Conservation (phyloP, 1,140 invertebrate species). For the Apis mellifera region DNA sequence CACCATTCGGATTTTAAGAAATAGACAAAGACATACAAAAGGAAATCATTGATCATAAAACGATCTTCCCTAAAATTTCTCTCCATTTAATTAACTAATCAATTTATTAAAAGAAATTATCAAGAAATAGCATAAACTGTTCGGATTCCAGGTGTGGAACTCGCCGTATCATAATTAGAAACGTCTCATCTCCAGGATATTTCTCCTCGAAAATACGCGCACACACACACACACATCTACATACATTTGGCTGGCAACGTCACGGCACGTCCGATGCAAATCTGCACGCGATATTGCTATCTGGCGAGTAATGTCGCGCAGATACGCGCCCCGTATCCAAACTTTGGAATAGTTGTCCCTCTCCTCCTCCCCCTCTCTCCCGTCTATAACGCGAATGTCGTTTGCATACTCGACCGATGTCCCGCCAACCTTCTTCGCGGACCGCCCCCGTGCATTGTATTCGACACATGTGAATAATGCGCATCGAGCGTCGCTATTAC, state of each 20-base stretch:
- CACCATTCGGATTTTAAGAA: too few relatives aligned
- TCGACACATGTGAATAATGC: constrained; percentile 11
- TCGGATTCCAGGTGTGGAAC: too few relatives aligned
- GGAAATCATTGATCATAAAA: too few relatives aligned
- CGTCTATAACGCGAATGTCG: constrained; percentile 27
- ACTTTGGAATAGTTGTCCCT: constrained; percentile 33
- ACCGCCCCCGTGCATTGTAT: neutral
- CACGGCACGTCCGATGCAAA: constrained; percentile 39
- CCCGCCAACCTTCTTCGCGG: constrained; percentile 6
- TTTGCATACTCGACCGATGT: constrained; percentile 37
- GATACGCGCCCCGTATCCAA: constrained; percentile 17
- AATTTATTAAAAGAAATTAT: too few relatives aligned
- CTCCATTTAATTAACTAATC: too few relatives aligned
- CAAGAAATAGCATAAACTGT: too few relatives aligned
- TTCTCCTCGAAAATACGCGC: neutral
- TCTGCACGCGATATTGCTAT: constrained; percentile 41
- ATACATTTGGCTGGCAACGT: neutral
- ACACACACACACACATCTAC: too few relatives aligned
- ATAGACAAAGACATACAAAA: too few relatives aligned
- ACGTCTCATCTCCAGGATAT: constrained; percentile 3
- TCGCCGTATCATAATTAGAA: constrained; percentile 5
- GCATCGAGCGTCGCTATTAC: neutral
- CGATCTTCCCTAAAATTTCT: too few relatives aligned
- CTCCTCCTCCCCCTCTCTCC: too few relatives aligned
- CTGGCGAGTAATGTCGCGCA: constrained; percentile 21